Conservation (phyloP, 23 tunicate genomes). For the Halocynthia aurantium region DNA sequence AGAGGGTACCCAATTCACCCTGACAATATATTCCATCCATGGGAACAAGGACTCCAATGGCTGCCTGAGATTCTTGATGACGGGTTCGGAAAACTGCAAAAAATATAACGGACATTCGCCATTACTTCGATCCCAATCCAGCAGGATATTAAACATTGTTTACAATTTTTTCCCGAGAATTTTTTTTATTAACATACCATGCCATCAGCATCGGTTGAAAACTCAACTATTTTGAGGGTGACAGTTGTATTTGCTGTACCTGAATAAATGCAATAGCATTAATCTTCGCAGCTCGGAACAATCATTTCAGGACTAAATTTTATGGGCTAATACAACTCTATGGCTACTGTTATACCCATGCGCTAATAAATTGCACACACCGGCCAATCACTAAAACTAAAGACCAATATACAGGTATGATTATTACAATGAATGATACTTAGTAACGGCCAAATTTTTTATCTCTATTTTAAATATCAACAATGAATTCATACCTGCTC, state of each 20-base stretch:
- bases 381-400: too few relatives aligned
- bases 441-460: too few relatives aligned
- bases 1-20: constrained; percentile 71
- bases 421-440: too few relatives aligned
- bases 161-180: not conserved
- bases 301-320: not conserved
- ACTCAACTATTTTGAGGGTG: constrained; percentile 46
- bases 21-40: constrained; percentile 89
- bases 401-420: too few relatives aligned
- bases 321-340: not conserved
- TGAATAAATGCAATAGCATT: constrained; percentile 6
- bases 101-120: not conserved
- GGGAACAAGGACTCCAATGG: constrained; percentile 46
- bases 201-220: constrained; percentile 39
- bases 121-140: not conserved
- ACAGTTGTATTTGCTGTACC: constrained; percentile 68
- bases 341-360: not conserved
- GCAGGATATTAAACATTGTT: not conserved
- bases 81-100: constrained; percentile 35
- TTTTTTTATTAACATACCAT: constrained; percentile 25
- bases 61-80: constrained; percentile 43
- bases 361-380: too few relatives aligned
- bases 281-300: not conserved
- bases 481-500: constrained; percentile 40
- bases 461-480: too few relatives aligned